Conservation (phyloP, 2,797 vertebrate genomes). For the Micrastur ruficollis region DNA sequence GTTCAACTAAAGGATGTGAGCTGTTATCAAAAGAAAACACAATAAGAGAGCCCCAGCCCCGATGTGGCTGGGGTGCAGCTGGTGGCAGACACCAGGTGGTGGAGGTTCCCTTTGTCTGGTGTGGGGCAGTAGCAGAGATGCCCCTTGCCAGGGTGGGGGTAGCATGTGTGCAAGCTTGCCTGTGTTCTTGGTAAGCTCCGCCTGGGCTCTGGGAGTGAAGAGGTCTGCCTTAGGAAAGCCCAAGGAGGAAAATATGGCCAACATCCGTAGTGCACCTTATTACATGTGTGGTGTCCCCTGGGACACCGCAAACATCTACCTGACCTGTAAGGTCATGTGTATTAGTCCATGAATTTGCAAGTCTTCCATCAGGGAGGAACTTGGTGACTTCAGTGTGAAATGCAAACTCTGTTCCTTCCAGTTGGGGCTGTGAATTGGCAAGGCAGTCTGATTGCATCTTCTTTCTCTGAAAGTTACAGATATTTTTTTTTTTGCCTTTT, state of each 20-base stretch:
- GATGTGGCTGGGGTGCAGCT: fast-evolving
- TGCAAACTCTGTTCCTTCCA: not conserved
- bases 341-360: not conserved
- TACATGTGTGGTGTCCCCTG: not conserved
- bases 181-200: not conserved
- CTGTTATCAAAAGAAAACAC: not conserved
- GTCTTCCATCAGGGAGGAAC: not conserved
- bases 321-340: not conserved
- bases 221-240: not conserved
- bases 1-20: not conserved
- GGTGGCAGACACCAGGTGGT: fast-evolving
- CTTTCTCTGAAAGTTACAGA: not conserved
- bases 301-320: not conserved
- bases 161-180: not conserved
- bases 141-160: not conserved
- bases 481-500: not conserved
- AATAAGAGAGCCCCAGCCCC: fast-evolving
- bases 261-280: not conserved
- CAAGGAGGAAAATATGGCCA: not conserved
- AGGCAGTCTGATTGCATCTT: not conserved
- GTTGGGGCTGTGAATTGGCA: not conserved
- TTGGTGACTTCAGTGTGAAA: not conserved
- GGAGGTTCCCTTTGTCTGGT: not conserved
- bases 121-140: not conserved
- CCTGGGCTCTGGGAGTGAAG: not conserved